These are phyloP conservation scores for Percina caprodes DNA, from an alignment of 2,113 vertebrate genomes.

Conservation along the genomic window DNA sequence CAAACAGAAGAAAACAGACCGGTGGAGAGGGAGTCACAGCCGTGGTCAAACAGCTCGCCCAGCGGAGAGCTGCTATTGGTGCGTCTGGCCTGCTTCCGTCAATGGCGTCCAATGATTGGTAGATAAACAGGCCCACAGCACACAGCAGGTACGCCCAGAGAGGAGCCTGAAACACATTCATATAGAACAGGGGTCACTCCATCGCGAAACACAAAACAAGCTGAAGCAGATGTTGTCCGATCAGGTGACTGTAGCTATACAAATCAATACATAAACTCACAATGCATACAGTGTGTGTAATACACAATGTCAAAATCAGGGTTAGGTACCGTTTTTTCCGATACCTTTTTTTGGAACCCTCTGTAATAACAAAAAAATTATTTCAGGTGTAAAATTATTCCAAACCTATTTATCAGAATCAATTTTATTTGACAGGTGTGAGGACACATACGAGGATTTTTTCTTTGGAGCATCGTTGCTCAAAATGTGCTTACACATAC, in stretches of 20 bases:
- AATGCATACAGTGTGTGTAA: neutral
- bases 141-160: conserved; percentile 96
- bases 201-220: neutral
- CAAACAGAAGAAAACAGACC: conserved; percentile 78
- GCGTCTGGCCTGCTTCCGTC: conserved; percentile 97
- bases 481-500: too few relatives aligned
- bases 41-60: conserved; percentile 98
- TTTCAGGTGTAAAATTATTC: too few relatives aligned
- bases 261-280: neutral
- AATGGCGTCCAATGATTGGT: conserved; percentile 98
- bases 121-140: conserved; percentile 95
- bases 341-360: too few relatives aligned
- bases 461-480: too few relatives aligned
- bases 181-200: neutral
- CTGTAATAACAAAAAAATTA: too few relatives aligned
- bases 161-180: conserved; percentile 87
- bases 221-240: neutral
- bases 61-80: conserved; percentile 97
- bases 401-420: too few relatives aligned
- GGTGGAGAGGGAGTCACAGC: conserved; percentile 97
- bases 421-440: too few relatives aligned
- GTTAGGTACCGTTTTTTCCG: too few relatives aligned
- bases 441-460: too few relatives aligned
- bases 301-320: neutral
- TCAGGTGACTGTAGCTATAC: neutral